Conservation (phyloP, 1,140 invertebrate species). For the Reticulitermes speratus region DNA sequence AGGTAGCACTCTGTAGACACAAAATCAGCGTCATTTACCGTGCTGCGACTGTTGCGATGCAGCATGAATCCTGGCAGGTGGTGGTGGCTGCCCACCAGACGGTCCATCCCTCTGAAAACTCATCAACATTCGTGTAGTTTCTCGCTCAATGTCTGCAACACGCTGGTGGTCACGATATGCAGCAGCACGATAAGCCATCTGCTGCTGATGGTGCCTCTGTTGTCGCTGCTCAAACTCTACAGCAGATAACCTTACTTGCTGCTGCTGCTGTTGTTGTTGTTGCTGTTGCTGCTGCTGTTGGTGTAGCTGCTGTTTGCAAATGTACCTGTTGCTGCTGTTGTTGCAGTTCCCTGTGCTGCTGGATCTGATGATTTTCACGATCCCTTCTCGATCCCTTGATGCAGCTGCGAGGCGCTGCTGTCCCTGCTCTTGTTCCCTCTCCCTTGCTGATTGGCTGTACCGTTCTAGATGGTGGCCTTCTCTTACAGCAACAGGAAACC, state of each 20-base stretch:
- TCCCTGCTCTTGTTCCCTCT: conserved; percentile 19
- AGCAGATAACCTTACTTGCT: conserved; percentile 42
- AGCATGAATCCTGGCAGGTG: conserved; percentile 33
- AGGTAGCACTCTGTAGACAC: too few species aligned
- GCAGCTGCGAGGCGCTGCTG: not conserved
- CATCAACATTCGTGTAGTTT: conserved; percentile 9
- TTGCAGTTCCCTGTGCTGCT: conserved; percentile 41
- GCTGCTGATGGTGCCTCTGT: not conserved
- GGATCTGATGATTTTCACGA: conserved; percentile 36
- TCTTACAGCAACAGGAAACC: conserved; percentile 40
- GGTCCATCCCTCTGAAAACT: not conserved
- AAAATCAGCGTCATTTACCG: not conserved
- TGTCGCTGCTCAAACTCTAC: conserved; percentile 38
- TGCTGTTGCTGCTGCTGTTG: conserved; percentile 38
- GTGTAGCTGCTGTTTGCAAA: conserved; percentile 37
- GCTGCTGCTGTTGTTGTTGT: conserved; percentile 38
- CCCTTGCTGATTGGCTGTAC: not conserved
- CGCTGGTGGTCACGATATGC: conserved; percentile 44
- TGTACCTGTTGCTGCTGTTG: conserved; percentile 44
- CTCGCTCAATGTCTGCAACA: conserved; percentile 44
- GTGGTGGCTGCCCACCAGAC: not conserved
- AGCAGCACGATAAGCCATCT: not conserved
- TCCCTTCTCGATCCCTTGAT: conserved; percentile 26
- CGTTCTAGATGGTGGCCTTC: conserved; percentile 10
- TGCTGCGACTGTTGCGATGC: conserved; percentile 43